Evolutionary conservation across 2,113 vertebrate species (phyloP).

Genomic region (Amblyornis subalaris): DNA sequence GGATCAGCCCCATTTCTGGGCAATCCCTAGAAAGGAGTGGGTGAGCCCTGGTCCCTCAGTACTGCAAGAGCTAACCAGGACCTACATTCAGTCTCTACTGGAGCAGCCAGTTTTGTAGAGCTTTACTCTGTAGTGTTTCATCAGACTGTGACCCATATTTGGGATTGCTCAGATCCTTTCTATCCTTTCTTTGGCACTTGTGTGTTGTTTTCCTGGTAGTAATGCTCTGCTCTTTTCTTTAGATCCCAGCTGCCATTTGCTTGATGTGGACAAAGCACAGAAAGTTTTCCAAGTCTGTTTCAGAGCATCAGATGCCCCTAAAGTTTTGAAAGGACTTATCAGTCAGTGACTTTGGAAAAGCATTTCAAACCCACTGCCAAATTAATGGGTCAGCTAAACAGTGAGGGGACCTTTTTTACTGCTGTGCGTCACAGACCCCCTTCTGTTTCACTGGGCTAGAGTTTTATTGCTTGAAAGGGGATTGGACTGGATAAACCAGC

Average conservation of each 20-base stretch:
- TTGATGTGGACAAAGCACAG: background rate
- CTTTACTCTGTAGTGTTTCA: background rate
- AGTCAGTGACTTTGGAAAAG: background rate
- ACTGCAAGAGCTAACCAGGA: background rate
- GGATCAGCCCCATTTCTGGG: background rate
- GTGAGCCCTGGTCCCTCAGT: background rate
- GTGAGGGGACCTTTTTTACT: background rate
- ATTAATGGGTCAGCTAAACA: background rate
- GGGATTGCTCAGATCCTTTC: background rate
- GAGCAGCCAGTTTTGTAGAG: background rate
- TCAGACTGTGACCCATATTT: background rate
- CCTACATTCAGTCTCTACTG: background rate
- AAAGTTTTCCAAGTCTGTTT: background rate
- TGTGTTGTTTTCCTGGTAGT: background rate
- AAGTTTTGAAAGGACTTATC: background rate
- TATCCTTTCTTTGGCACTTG: background rate
- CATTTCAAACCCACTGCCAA: background rate
- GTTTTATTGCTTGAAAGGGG: background rate
- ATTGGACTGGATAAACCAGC: background rate
- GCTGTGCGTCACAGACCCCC: background rate
- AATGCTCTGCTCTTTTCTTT: background rate
- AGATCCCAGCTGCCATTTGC: background rate
- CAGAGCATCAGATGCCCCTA: background rate
- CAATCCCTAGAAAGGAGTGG: background rate
- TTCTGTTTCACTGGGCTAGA: background rate